Evolutionary conservation across 2,888 invertebrate genomes (phyloP).

Genomic region (Mythimna pallens): DNA sequence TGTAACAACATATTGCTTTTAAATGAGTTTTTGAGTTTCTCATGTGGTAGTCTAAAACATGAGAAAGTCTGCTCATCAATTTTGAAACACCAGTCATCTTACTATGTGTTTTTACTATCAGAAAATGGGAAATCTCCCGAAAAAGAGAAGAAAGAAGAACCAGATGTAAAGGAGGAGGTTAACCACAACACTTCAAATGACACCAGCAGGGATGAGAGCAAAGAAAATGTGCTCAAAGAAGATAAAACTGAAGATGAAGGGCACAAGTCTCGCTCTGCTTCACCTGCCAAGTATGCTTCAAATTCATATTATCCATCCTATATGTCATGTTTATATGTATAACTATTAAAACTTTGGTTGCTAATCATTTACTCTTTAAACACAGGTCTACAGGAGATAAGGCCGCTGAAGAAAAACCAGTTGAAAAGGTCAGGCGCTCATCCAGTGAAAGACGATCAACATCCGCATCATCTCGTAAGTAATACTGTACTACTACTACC

Average conservation of each 20-base stretch:
- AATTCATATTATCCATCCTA: no score
- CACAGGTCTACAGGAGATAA: slow-evolving; percentile 76
- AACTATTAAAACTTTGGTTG: not conserved
- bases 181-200: slow-evolving; percentile 75
- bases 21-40: not conserved
- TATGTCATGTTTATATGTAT: not conserved
- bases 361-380: slow-evolving; percentile 7
- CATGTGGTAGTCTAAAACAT: not conserved
- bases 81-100: not conserved
- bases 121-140: slow-evolving; percentile 88
- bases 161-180: slow-evolving; percentile 82
- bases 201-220: slow-evolving; percentile 80
- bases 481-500: no score
- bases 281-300: slow-evolving; percentile 81
- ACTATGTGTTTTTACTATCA: slow-evolving; percentile 48
- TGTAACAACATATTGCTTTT: not conserved
- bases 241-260: slow-evolving; percentile 79
- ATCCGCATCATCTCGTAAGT: slow-evolving; percentile 85
- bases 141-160: slow-evolving; percentile 83
- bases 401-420: slow-evolving; percentile 78
- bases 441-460: slow-evolving; percentile 84
- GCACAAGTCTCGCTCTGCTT: slow-evolving; percentile 83
- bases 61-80: not conserved
- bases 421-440: slow-evolving; percentile 80
- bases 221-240: slow-evolving; percentile 75